Evolutionary conservation across 2,888 invertebrate genomes (phyloP), one percentile per base, ranked within the genome.

Genomic region (Brachynemurus nebulosus): DNA sequence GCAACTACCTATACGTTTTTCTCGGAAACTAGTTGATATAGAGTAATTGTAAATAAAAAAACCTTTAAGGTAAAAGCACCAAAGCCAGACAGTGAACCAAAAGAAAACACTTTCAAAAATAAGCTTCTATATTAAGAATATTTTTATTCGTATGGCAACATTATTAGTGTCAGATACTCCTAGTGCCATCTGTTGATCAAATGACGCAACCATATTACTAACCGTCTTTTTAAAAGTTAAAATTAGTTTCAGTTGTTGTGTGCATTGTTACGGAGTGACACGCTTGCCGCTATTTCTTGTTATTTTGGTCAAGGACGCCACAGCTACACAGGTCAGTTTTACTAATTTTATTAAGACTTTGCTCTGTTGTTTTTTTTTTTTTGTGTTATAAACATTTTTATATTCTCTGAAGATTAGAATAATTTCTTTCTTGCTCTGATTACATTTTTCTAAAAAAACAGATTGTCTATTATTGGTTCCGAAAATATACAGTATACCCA

Each of bases 81-180:
- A 51, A 56, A 37, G 59, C 58, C 1, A 52, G 48, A 46, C 59
- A 59, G 20, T 57, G 47, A 21, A 50, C 46, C 7, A 50, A 51
- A 8, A 53, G 52, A 40, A 52, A 50, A 4, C 48, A 36, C 9
- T 52, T 48, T 30, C 50, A 48, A 41, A 59, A 53, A 25, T 54
- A 53, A 8, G 55, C 53, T 5, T 61, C 56, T 9, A 51, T 23
- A 23, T 7, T 23, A 23, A 23, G 23, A 23, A 23, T 7, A 9
- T 23, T 23, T 23, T 23, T 23, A 23, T 23, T 23, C 23, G 9
- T 23, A 23, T 23, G 23, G 23, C 23, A 23, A 23, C 9, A 23
- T 7, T 23, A 23, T 23, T 9, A 9, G 9, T 23, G 23, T 23
- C 23, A 23, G 23, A 23, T 6, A 23, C 9, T 23, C 23, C 23